Percentiles rank a stretch among this genome's conserved stretches.
phyloP scores from a whole-genome alignment of 2,888 invertebrate genomes.

The Protonemura montana region DNA sequence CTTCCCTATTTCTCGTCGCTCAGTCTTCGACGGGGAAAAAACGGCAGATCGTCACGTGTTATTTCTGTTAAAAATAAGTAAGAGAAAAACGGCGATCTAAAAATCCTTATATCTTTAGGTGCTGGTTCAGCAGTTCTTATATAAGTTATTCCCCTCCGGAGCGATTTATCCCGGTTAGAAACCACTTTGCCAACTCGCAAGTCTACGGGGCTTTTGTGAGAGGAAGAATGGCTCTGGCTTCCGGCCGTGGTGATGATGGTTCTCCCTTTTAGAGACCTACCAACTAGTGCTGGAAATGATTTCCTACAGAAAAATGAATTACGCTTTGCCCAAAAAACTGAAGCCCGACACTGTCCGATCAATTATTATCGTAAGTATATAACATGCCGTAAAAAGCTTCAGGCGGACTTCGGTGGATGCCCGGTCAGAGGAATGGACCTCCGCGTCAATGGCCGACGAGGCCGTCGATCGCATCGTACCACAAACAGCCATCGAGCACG shows the following conservation, averaged over 20 bases:
- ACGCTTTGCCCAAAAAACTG: neutral
- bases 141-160: constrained; percentile 47
- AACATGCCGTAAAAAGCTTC: neutral
- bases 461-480: neutral
- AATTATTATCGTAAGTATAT: constrained; percentile 2
- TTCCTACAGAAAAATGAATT: constrained; percentile 28
- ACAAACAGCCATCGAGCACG: neutral
- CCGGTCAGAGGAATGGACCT: neutral
- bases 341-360: constrained; percentile 18
- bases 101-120: constrained; percentile 41
- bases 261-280: constrained; percentile 32
- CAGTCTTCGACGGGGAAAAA: constrained; percentile 1
- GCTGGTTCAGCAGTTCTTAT: constrained; percentile 47
- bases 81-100: constrained; percentile 39
- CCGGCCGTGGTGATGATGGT: constrained; percentile 44
- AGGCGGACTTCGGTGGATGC: neutral
- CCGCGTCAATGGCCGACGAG: neutral
- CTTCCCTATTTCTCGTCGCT: constrained; percentile 33
- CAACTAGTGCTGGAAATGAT: constrained; percentile 27
- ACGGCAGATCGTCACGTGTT: constrained; percentile 34
- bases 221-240: constrained; percentile 45
- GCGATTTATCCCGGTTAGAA: constrained; percentile 48
- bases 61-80: constrained; percentile 40
- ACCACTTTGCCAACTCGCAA: constrained; percentile 48
- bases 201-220: constrained; percentile 30